phyloP scores from a whole-genome alignment of 1,140 invertebrate species.

The Philopotamus ludificatus region DNA sequence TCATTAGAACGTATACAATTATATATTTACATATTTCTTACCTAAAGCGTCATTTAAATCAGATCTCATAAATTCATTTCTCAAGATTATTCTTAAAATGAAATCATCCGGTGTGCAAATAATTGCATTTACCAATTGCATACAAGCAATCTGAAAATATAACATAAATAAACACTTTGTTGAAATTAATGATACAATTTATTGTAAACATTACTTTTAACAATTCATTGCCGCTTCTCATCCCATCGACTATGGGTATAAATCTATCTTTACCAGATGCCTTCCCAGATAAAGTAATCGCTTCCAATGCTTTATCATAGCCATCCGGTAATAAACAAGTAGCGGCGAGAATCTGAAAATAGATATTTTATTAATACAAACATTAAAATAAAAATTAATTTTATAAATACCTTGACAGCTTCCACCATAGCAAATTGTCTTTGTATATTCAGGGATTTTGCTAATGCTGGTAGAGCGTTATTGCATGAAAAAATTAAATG shows the following conservation, averaged over 20 bases:
- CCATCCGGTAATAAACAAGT: conserved; percentile 83
- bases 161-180: no score
- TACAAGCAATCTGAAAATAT: conserved; percentile 68
- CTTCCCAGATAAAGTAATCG: conserved; percentile 89
- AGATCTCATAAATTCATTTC: conserved; percentile 94
- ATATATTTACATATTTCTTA: conserved; percentile 47
- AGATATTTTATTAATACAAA: not conserved
- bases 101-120: conserved; percentile 88
- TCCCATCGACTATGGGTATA: conserved; percentile 81
- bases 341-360: conserved; percentile 70
- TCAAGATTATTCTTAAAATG: conserved; percentile 89
- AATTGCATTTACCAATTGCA: conserved; percentile 92
- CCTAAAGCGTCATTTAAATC: conserved; percentile 84
- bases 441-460: conserved; percentile 77
- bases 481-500: conserved; percentile 79
- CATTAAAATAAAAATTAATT: not conserved
- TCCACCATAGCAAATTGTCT: conserved; percentile 84
- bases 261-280: conserved; percentile 77
- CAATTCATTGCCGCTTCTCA: conserved; percentile 72
- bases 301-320: conserved; percentile 87
- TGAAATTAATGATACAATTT: no score
- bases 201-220: conserved; percentile 64
- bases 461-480: conserved; percentile 84
- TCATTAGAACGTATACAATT: conserved; percentile 36
- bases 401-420: conserved; percentile 72